phyloP scores from a whole-genome alignment of 2,113 vertebrate genomes.

The Mormyrus lacerda region DNA sequence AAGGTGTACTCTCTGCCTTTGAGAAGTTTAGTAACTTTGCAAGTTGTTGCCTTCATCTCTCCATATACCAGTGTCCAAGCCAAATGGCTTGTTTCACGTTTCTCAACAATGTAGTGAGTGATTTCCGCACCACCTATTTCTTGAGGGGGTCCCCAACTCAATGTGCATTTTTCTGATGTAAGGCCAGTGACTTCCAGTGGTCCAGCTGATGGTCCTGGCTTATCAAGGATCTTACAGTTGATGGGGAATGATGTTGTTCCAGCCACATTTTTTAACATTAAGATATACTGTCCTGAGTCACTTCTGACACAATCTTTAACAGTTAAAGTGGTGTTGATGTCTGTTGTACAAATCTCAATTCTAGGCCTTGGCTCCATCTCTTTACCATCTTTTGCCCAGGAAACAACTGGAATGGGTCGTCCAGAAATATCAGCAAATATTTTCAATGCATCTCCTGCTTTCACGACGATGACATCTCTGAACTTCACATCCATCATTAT shows the following conservation, averaged over 20 bases:
- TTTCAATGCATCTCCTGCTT: constrained; percentile 88
- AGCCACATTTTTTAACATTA: constrained; percentile 84
- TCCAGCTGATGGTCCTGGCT: constrained; percentile 86
- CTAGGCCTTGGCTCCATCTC: constrained; percentile 85
- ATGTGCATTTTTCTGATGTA: constrained; percentile 78
- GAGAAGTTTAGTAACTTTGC: constrained; percentile 84
- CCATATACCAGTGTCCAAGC: constrained; percentile 88
- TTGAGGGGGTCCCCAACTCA: constrained; percentile 90
- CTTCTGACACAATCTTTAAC: constrained; percentile 84
- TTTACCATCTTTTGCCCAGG: constrained; percentile 88
- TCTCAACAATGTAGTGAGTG: constrained; percentile 88
- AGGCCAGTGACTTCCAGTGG: constrained; percentile 80
- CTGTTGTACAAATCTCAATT: constrained; percentile 82
- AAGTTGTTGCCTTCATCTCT: constrained; percentile 72
- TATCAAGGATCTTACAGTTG: constrained; percentile 86
- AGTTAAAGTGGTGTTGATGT: constrained; percentile 69
- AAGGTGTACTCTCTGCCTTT: constrained; percentile 93
- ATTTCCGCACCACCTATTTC: constrained; percentile 86
- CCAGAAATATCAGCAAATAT: constrained; percentile 86
- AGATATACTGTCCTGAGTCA: constrained; percentile 83
- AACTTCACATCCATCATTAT: constrained; percentile 97
- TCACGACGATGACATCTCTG: constrained; percentile 76
- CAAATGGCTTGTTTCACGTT: constrained; percentile 88
- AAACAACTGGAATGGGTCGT: constrained; percentile 79
- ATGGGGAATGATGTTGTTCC: constrained; percentile 79